Percentiles rank a stretch among this genome's conserved stretches.
phyloP scores from a whole-genome alignment of 2,888 invertebrate genomes.

The Eupithecia subumbrata region DNA sequence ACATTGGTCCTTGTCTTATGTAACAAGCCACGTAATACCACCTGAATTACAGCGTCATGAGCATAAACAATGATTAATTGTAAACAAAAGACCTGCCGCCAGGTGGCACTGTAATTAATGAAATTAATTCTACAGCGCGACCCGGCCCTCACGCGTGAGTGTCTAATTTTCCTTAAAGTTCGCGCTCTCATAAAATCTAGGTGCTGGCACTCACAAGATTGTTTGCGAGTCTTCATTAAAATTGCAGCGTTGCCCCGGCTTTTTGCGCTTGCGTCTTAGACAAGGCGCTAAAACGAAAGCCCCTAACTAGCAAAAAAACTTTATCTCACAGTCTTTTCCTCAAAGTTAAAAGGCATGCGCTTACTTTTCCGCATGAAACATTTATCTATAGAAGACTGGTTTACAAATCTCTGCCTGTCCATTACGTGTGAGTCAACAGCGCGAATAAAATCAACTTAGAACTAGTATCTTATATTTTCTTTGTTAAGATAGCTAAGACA shows the following conservation, averaged over 20 bases:
- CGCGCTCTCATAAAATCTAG: constrained; percentile 59
- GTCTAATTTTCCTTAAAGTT: constrained; percentile 55
- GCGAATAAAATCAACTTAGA: not conserved
- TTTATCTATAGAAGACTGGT: not conserved
- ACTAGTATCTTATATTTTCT: not conserved
- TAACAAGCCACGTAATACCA: constrained; percentile 15
- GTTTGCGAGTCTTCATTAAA: constrained; percentile 62
- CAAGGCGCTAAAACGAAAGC: constrained; percentile 3
- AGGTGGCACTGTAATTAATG: constrained; percentile 54
- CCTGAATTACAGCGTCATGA: constrained; percentile 24
- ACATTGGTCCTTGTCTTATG: not conserved
- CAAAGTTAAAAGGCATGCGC: not conserved
- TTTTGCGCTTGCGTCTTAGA: constrained; percentile 22
- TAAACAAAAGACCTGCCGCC: constrained; percentile 49
- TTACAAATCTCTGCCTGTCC: not conserved
- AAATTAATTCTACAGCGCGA: constrained; percentile 53
- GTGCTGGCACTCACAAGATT: constrained; percentile 54
- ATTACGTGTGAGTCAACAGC: not conserved
- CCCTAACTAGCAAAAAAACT: constrained; percentile 6
- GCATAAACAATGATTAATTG: constrained; percentile 49
- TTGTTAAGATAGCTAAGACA: not conserved
- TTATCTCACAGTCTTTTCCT: not conserved
- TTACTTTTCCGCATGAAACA: not conserved
- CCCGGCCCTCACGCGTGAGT: constrained; percentile 38
- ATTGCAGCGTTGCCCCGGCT: constrained; percentile 48